A percentile compares a stretch with the other conserved stretches of the same genome.
These are phyloP conservation scores for Bambusicola thoracicus DNA, from an alignment of 2,113 vertebrate genomes.

Conservation along the genomic window DNA sequence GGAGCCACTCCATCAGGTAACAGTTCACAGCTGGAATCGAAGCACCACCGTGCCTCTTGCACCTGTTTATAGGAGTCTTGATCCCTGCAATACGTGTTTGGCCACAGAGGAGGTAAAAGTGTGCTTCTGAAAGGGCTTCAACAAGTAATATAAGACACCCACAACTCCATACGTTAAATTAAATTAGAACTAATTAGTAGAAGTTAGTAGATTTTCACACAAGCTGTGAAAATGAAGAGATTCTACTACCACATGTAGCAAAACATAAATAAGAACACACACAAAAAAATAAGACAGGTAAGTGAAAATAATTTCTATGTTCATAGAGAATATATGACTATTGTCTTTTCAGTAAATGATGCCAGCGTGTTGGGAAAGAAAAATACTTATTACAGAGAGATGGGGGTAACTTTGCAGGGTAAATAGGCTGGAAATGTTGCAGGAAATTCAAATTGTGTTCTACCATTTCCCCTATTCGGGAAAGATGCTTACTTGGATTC, in stretches of 20 bases:
- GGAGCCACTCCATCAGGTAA: no score
- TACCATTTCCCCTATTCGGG: not conserved
- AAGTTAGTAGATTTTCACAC: no score
- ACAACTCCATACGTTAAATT: no score
- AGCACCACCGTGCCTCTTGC: no score
- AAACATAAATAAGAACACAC: not conserved
- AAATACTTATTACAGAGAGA: not conserved
- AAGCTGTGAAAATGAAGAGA: not conserved
- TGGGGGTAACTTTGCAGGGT: fast-evolving
- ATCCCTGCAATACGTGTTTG: no score
- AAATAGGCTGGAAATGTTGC: not conserved
- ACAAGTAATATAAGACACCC: no score
- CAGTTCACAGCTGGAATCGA: no score
- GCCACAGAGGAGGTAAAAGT: no score
- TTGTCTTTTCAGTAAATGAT: not conserved
- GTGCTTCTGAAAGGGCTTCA: no score
- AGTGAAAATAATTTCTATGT: not conserved
- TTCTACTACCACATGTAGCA: not conserved
- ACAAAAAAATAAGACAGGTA: not conserved
- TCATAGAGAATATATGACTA: not conserved
- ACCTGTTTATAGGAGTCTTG: no score
- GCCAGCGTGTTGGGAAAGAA: not conserved
- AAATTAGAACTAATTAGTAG: no score
- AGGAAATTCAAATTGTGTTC: not conserved
- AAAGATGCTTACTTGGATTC: not conserved